These are phyloP conservation scores for Phthorimaea operculella DNA, from an alignment of 1,140 invertebrate species.

Conservation along the genomic window DNA sequence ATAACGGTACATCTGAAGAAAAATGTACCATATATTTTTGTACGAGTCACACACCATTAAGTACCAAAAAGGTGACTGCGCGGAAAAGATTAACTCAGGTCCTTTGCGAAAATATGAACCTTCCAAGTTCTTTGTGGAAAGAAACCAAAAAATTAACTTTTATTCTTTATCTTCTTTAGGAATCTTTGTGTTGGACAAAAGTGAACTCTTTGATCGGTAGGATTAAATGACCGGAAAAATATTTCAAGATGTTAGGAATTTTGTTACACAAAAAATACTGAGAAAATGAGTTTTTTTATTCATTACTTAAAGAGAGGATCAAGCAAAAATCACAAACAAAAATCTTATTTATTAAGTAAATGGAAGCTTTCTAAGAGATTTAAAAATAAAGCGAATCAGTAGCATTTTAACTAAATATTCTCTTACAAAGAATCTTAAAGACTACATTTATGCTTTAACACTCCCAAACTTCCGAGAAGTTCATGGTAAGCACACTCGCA, in stretches of 20 bases:
- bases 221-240: background rate
- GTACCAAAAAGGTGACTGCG: constrained; percentile 15
- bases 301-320: no score
- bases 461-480: no score
- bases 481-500: no score
- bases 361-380: no score
- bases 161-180: background rate
- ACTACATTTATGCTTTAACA: no score
- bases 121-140: constrained; percentile 6
- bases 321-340: no score
- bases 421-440: no score
- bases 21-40: background rate
- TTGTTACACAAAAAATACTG: no score
- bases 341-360: no score
- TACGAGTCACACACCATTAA: constrained; percentile 13
- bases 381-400: no score
- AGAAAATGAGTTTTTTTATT: no score
- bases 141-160: background rate
- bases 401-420: no score
- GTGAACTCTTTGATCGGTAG: background rate
- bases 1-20: background rate
- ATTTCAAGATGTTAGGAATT: background rate
- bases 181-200: background rate
- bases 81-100: constrained; percentile 21
- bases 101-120: constrained; percentile 10